Base-by-base conservation (phyloP, 1,140 invertebrate genomes). In the Pogonognathellus flavescens region DNA sequence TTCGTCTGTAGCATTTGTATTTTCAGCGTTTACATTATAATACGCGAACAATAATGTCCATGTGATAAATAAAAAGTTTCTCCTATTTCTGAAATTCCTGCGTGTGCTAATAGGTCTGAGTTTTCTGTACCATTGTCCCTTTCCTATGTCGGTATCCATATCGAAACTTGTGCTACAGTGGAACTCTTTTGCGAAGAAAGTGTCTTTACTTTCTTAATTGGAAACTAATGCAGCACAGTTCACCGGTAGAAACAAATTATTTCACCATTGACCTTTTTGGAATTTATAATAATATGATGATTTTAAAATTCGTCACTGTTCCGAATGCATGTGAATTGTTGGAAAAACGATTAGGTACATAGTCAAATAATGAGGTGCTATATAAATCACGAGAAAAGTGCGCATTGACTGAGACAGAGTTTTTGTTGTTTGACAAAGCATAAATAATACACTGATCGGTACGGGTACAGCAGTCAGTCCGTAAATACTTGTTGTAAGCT, bases 31-130 rank as follows among this genome's bases (percentile, higher is more conserved):
- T 80, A 83, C 80, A 86, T 25, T 66, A 57, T 66, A 82, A 76
- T 86, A 86, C 18, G 85, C 81, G 52, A 86, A 82, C 13, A 81
- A 22, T 83, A 86, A 16, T 22, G 85, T 70, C 85, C 85, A 86
- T 31, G 83, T 13, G n/a, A 82, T 20, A 82, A 86, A 62, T 52
- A 86, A 70, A 49, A 52, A 81, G 72, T 86, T 80, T 41, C 85
- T 86, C 60, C 50, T 70, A 41, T 52, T 81, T 57, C 80, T 82
- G 59, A 55, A 83, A 52, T 52, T 76, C 31, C 70, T 76, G 31
- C 70, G 14, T 18, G 31, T 16, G 13, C 9, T 50, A 41, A n/a
- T 49, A 76, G 70, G 31, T 76, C n/a, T 31, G 31, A 76, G 70
- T 41, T 76, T 57, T 76, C 70, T 20, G 20, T 66, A 66, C 41